Conservation (phyloP, 2,888 invertebrate species). For the Chironomus riparius region DNA sequence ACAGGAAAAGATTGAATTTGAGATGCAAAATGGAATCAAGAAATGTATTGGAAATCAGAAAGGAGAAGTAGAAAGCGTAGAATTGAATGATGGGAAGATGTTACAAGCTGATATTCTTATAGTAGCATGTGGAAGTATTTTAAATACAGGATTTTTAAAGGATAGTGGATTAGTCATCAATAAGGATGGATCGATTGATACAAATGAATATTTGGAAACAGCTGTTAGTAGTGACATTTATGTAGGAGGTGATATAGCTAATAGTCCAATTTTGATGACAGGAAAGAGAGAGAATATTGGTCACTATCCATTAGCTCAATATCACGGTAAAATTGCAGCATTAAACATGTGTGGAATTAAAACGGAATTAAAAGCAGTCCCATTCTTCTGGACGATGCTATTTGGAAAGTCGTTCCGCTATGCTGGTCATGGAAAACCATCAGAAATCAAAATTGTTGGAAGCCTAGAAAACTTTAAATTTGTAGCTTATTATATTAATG, state of each 20-base stretch:
- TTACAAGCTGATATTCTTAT: slow-evolving; percentile 74
- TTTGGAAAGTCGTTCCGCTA: slow-evolving; percentile 79
- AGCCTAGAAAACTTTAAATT: slow-evolving; percentile 66
- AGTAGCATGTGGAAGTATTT: slow-evolving; percentile 73
- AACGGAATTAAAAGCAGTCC: slow-evolving; percentile 59
- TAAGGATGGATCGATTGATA: slow-evolving; percentile 54
- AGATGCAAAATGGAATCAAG: slow-evolving; percentile 54
- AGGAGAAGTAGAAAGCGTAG: slow-evolving; percentile 57
- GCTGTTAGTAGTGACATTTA: slow-evolving; percentile 65
- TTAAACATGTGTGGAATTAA: slow-evolving; percentile 70
- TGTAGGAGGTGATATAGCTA: slow-evolving; percentile 88
- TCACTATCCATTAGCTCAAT: slow-evolving; percentile 85
- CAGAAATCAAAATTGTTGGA: slow-evolving; percentile 69
- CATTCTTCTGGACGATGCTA: slow-evolving; percentile 88
- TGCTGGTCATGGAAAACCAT: slow-evolving; percentile 68
- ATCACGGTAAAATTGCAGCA: slow-evolving; percentile 83
- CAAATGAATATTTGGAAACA: slow-evolving; percentile 66
- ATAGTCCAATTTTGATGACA: slow-evolving; percentile 68
- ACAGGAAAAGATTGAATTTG: slow-evolving; percentile 68
- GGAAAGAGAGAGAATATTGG: slow-evolving; percentile 62
- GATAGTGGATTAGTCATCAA: slow-evolving; percentile 60
- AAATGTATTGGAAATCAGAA: slow-evolving; percentile 52
- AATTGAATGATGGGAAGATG: slow-evolving; percentile 57
- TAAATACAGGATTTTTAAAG: slow-evolving; percentile 72
- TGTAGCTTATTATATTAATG: slow-evolving; percentile 66